Evolutionary conservation across 2,888 invertebrate genomes (phyloP), one percentile per base, ranked within the genome.

Genomic region (Volucella zonaria): DNA sequence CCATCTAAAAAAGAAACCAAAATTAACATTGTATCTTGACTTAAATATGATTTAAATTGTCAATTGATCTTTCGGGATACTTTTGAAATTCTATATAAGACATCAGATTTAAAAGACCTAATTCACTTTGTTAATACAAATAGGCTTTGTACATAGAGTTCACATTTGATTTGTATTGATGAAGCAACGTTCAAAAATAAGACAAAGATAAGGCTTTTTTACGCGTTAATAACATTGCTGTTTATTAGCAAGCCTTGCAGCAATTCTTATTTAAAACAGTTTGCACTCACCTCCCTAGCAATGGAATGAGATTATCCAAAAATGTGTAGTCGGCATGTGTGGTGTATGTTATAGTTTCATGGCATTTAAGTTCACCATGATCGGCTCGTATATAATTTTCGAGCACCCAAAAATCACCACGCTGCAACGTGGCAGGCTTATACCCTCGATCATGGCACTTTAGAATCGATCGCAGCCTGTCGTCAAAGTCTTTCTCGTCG

Each of bases 291-390:
- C 95, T 94, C 90, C 96, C 95, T 90, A 97, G 92, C 88, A 98
- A 93, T 81, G 97, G 96, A 90, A 95, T 94, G 88, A 97, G 93
- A 92, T 98, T 98, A 92, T 97, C 96, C 89, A 98, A 94, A 93
- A 97, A 98, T 88, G 97, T 96, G 92, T 95, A 97, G 89, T 97
- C 97, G 4, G 96, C 97, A 91, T 98, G 98, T 12, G 98, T 98
- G 45, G 97, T 97, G 90, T 97, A 97, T 1, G 98, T 98, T 87
- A 98, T 94, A 87, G 95, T 95, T 92, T 97, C 96, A 92, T 96
- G 95, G 92, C 97, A 97, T 89, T 93, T 93, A 64, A 95, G 91
- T 54, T 92, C 91, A 15, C 94, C 94, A 89, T 94, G 94, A 79
- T 95, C 95, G 77, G 96, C 96, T 51, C 94, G 94, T 87, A 97